Base-by-base conservation (phyloP, 2,797 vertebrate genomes). In the Acridotheres tristis region DNA sequence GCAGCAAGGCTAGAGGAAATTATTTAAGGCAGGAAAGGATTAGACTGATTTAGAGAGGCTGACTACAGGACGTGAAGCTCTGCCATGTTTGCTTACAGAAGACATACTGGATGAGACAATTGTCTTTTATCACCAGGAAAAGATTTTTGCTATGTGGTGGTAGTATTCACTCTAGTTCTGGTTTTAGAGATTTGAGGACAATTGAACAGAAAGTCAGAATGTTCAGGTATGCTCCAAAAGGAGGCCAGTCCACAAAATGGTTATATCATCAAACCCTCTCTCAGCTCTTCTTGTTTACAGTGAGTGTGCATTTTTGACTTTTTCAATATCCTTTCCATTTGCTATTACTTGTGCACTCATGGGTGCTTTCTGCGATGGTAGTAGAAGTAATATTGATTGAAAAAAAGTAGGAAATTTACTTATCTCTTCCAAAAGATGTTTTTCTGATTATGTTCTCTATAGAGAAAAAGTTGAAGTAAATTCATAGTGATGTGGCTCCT, bases 401-500 rank as follows among this genome's bases (percentile, higher is more conserved):
- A 16, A 16, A 51, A 58, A 72, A 63, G 30, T 36, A 80, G 38
- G n/a, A 76, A 80, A 80, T 83, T 71, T 50, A 68, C 38, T 82
- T 77, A 47, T 29, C 34, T 88, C 47, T 84, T 91, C 40, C 6
- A 53, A 66, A 81, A 61, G 7, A 61, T 54, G 3, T 55, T 89
- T 94, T 92, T 71, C 62, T 65, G 57, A 72, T 68, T 84, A 42
- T 47, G 13, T 43, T 93, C 73, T 59, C 5, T 62, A 26, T 53
- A 53, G 34, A 83, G 61, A 54, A 53, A 83, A 83, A 83, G 78
- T 29, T 89, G 81, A 95, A 89, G 65, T 85, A 92, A 92, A 95
- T 93, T 89, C 50, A 7, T 84, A 93, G 94, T 81, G 79, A 92
- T 96, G 66, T 93, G 79, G n/a, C 66, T 96, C 91, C 69, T 88